Evolutionary conservation across 2,797 vertebrate species (phyloP).

Genomic region (Champsocephalus esox): DNA sequence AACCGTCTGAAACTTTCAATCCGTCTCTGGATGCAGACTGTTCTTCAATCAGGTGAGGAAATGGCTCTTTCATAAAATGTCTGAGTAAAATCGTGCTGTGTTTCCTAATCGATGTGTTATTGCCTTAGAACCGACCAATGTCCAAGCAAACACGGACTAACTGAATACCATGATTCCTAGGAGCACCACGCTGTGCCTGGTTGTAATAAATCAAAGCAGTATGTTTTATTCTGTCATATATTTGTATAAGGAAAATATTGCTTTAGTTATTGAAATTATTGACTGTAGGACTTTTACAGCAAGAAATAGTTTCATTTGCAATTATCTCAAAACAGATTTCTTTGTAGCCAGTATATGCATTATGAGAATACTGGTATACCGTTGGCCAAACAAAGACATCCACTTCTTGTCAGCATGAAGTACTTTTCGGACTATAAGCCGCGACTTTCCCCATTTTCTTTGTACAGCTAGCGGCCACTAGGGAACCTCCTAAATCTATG

Average conservation of each 20-base stretch:
- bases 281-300: no score
- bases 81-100: constrained; percentile 29
- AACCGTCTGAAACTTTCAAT: constrained; percentile 63
- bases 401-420: constrained; percentile 4
- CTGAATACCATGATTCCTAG: not conserved
- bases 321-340: no score
- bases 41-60: constrained; percentile 50
- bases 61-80: constrained; percentile 41
- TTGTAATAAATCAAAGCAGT: no score
- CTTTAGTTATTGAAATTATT: no score
- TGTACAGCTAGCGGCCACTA: no score
- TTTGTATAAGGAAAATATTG: no score
- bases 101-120: constrained; percentile 25
- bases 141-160: not conserved
- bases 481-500: no score
- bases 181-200: not conserved
- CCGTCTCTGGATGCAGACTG: constrained; percentile 57
- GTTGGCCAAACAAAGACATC: not conserved
- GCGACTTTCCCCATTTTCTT: no score
- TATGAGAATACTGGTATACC: not conserved
- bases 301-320: no score
- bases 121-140: constrained; percentile 3
- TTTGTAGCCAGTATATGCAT: not conserved
- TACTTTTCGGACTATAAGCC: no score
- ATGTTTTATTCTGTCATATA: no score